Percentiles rank a stretch among this genome's conserved stretches.
These are phyloP conservation scores for Argopecten irradians DNA, from an alignment of 1,140 invertebrate species.

Conservation along the genomic window DNA sequence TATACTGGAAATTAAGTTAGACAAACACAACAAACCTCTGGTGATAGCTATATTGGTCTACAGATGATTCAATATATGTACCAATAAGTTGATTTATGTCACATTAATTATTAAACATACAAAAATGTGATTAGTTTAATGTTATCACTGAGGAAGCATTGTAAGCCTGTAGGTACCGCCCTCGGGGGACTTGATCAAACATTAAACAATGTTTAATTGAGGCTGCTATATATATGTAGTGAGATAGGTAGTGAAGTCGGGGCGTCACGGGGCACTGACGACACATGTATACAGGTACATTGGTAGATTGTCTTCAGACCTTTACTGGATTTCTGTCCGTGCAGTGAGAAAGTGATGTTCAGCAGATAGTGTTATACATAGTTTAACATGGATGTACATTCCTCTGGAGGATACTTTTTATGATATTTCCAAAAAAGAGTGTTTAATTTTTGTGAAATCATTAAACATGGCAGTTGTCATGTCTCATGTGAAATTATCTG, in stretches of 20 bases:
- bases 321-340: not conserved
- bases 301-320: not conserved
- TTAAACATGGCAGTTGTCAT: not conserved
- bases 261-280: not conserved
- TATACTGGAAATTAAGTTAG: not conserved
- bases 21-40: not conserved
- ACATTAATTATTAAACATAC: not conserved
- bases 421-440: not conserved
- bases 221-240: not conserved
- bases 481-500: not conserved
- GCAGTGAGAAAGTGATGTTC: not conserved
- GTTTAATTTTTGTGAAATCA: not conserved
- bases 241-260: not conserved
- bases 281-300: conserved; percentile 5
- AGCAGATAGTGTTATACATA: not conserved
- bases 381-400: not conserved
- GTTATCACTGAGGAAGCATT: not conserved
- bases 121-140: not conserved
- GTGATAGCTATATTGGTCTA: not conserved
- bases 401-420: not conserved
- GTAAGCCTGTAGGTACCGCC: not conserved
- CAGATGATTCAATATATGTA: not conserved
- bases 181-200: not conserved
- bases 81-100: not conserved
- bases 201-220: not conserved